Percentiles rank a stretch among this genome's conserved stretches.
These are phyloP conservation scores for Antennarius striatus DNA, from an alignment of 2,113 vertebrate species.

Conservation along the genomic window DNA sequence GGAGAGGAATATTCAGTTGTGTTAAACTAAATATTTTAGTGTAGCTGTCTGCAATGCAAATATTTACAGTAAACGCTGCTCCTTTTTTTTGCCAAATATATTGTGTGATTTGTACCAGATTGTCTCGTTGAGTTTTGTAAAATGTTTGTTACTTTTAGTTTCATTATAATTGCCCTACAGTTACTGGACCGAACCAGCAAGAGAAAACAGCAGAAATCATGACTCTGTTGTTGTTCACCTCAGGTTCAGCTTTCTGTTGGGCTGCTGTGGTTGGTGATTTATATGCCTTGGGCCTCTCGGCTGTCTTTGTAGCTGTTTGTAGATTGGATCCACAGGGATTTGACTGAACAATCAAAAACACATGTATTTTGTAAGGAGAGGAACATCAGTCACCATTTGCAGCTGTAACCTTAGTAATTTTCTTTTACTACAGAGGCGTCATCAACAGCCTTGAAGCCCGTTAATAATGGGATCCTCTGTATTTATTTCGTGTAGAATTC, in stretches of 20 bases:
- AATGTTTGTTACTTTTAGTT: no score
- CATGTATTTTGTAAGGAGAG: conserved; percentile 12
- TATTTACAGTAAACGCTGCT: no score
- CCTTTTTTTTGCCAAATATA: no score
- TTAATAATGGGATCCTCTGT: neutral
- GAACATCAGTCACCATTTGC: neutral
- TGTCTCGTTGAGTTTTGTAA: no score
- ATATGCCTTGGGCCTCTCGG: neutral
- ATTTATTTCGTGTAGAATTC: neutral
- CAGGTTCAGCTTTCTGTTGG: conserved; percentile 14
- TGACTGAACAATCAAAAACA: conserved; percentile 24
- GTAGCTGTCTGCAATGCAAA: no score
- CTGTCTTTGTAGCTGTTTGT: neutral
- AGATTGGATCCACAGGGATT: neutral
- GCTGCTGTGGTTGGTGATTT: neutral
- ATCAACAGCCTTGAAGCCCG: neutral
- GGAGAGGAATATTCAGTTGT: no score
- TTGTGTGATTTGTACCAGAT: no score
- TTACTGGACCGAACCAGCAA: no score
- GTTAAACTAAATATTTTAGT: no score
- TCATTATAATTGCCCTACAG: no score
- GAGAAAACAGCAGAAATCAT: no score
- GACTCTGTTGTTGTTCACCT: neutral
- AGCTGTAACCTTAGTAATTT: neutral
- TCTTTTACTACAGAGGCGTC: neutral